phyloP scores from a whole-genome alignment of 2,888 invertebrate species.

The Steinernema hermaphroditum region DNA sequence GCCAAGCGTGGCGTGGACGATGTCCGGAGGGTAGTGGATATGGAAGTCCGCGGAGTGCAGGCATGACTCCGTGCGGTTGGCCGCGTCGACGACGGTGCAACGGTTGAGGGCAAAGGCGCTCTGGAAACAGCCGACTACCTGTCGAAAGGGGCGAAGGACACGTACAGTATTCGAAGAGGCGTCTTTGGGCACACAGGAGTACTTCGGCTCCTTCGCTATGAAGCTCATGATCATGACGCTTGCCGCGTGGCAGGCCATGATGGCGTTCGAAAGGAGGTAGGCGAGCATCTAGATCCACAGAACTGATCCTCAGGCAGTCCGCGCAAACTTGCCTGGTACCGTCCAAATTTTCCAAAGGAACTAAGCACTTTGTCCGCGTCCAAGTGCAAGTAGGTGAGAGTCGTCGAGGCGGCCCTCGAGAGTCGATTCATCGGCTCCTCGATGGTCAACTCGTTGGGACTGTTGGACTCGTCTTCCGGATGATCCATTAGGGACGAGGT shows the following conservation, averaged over 20 bases:
- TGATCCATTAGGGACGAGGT: no score
- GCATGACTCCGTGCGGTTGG: slow-evolving; percentile 28
- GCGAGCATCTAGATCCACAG: slow-evolving; percentile 45
- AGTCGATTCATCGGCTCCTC: slow-evolving; percentile 21
- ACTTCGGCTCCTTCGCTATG: slow-evolving; percentile 50
- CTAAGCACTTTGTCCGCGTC: slow-evolving; percentile 63
- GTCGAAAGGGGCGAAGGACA: not conserved
- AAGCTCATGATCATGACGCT: slow-evolving; percentile 61
- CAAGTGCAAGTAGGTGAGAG: slow-evolving; percentile 36
- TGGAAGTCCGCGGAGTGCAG: slow-evolving; percentile 15
- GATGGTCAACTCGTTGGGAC: slow-evolving; percentile 7
- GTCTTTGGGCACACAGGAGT: slow-evolving; percentile 41
- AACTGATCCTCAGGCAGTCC: no score
- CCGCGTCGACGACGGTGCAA: slow-evolving; percentile 32
- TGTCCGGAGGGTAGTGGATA: slow-evolving; percentile 19
- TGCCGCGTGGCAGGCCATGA: slow-evolving; percentile 45
- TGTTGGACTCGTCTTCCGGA: not conserved
- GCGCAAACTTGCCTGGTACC: no score
- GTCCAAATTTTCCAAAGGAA: slow-evolving; percentile 60
- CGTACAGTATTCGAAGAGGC: not conserved
- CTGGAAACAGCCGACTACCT: not conserved
- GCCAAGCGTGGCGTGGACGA: slow-evolving; percentile 22
- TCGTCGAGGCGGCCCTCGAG: not conserved
- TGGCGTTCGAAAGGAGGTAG: slow-evolving; percentile 46
- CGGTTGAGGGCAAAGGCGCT: slow-evolving; percentile 31